These are phyloP conservation scores for Calameuta idolon DNA, from an alignment of 2,888 invertebrate species.

Conservation along the genomic window DNA sequence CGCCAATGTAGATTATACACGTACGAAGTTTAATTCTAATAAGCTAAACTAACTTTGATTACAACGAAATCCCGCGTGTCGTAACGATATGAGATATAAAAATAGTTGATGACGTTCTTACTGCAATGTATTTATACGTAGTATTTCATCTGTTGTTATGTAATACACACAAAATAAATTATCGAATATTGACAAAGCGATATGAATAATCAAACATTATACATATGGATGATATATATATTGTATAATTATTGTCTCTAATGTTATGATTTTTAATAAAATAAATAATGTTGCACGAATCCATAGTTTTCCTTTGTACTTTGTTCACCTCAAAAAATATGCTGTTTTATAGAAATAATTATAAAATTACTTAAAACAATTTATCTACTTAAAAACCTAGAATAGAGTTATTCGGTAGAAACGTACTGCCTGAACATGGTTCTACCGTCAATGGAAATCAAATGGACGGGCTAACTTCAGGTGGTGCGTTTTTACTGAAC, in stretches of 20 bases:
- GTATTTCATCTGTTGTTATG: constrained; percentile 56
- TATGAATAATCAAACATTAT: constrained; percentile 24
- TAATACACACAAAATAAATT: constrained; percentile 50
- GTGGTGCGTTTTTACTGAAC: too few species aligned
- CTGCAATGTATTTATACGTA: constrained; percentile 57
- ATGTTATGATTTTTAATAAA: constrained; percentile 50
- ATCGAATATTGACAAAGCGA: constrained; percentile 33
- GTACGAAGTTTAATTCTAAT: constrained; percentile 22
- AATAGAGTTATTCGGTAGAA: too few species aligned
- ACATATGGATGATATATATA: constrained; percentile 23
- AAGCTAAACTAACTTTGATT: constrained; percentile 23
- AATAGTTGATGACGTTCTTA: constrained; percentile 34
- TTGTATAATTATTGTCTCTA: constrained; percentile 34
- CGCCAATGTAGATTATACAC: constrained; percentile 21
- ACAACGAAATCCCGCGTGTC: constrained; percentile 22
- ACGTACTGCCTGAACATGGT: too few species aligned
- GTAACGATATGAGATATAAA: constrained; percentile 15
- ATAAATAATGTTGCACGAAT: constrained; percentile 36
- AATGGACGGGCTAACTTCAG: too few species aligned
- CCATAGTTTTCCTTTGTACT: neutral
- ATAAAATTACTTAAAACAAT: too few species aligned
- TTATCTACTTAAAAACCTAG: too few species aligned
- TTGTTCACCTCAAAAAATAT: neutral
- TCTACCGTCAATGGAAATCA: too few species aligned
- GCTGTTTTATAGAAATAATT: too few species aligned